Conservation (phyloP, 2,113 vertebrate species). For the Chascanopsetta lugubris region DNA sequence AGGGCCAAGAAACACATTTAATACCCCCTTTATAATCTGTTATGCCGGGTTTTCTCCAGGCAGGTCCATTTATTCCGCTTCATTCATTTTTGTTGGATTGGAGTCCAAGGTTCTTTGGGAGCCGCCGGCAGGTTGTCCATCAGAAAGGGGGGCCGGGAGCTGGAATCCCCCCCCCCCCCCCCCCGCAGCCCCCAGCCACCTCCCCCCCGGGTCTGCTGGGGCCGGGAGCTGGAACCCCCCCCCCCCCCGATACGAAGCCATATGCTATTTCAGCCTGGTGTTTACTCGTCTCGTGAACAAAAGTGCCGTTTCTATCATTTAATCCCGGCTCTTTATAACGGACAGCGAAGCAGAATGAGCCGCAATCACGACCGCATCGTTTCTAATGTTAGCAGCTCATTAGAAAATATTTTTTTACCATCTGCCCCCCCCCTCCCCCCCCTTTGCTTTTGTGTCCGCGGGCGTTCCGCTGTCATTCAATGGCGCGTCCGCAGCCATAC, state of each 20-base stretch:
- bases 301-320: conserved; percentile 36
- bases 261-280: conserved; percentile 6
- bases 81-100: conserved; percentile 25
- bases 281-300: conserved; percentile 30
- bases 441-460: conserved; percentile 6
- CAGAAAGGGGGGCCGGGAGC: conserved; percentile 4
- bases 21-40: not conserved
- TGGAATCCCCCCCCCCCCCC: conserved; percentile 21
- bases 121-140: not conserved
- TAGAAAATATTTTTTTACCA: conserved; percentile 25
- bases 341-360: conserved; percentile 14
- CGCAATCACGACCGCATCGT: not conserved
- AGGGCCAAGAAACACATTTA: conserved; percentile 11
- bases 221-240: conserved; percentile 38
- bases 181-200: too few species aligned
- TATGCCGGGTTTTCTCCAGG: not conserved
- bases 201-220: too few species aligned
- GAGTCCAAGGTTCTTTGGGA: not conserved
- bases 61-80: conserved; percentile 7
- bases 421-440: not conserved
- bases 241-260: not conserved
- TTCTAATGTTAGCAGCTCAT: conserved; percentile 41
- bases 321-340: conserved; percentile 29
- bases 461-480: conserved; percentile 9
- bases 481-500: conserved; percentile 4